phyloP scores from a whole-genome alignment of 1,140 invertebrate genomes.

The Ceratosolen fusciceps region DNA sequence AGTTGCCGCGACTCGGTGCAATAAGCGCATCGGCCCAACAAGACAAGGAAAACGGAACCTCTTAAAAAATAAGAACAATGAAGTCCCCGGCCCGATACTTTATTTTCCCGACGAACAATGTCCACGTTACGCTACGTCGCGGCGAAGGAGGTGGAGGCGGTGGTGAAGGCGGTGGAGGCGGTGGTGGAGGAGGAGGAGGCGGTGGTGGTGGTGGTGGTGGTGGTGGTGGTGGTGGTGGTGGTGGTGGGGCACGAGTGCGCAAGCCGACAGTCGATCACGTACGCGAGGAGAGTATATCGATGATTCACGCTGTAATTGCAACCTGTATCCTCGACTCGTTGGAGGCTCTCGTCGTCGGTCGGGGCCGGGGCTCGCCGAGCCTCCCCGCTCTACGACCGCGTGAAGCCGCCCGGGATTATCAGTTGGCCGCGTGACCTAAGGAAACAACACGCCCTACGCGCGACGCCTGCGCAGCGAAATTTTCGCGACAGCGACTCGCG shows the following conservation, averaged over 20 bases:
- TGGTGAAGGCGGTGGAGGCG: too few species aligned
- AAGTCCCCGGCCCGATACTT: background rate
- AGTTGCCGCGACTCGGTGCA: too few species aligned
- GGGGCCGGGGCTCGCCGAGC: background rate
- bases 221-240: too few species aligned
- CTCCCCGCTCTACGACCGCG: background rate
- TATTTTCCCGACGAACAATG: background rate
- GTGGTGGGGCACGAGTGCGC: background rate
- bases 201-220: too few species aligned
- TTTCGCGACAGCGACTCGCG: constrained; percentile 10
- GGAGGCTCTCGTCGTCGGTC: background rate
- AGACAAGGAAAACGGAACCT: too few species aligned
- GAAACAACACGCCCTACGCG: constrained; percentile 13
- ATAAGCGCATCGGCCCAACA: too few species aligned
- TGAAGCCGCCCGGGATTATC: background rate
- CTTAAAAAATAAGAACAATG: too few species aligned
- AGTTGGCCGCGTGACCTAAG: background rate
- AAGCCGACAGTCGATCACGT: background rate
- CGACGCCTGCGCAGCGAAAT: constrained; percentile 13
- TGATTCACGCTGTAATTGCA: background rate
- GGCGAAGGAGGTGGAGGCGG: too few species aligned
- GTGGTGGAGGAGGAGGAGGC: too few species aligned
- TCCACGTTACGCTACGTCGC: background rate
- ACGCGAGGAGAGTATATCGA: background rate
- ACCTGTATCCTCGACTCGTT: background rate